Percentiles rank a stretch among this genome's conserved stretches.
These are phyloP conservation scores for Pongo abelii DNA, from an alignment of 2,113 vertebrate species.

Conservation along the genomic window DNA sequence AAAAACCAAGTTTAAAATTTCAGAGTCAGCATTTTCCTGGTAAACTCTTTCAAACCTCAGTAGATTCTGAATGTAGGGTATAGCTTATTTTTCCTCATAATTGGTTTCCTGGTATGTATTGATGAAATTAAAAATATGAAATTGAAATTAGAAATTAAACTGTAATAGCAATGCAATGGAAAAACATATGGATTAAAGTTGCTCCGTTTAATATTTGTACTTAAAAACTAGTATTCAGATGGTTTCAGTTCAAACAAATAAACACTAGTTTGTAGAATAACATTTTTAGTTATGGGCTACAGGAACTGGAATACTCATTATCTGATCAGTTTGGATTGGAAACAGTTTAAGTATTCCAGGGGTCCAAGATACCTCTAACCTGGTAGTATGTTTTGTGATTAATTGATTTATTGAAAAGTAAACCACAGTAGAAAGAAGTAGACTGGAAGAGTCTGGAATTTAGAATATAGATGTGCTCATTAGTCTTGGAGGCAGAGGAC, in stretches of 20 bases:
- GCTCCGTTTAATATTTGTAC: conserved; percentile 19
- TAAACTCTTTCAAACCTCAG: conserved; percentile 38
- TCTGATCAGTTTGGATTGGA: neutral
- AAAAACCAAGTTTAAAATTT: conserved; percentile 44
- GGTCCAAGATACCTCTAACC: neutral
- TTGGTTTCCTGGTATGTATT: neutral
- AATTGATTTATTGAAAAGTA: neutral
- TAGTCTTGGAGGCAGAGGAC: neutral
- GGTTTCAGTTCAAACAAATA: neutral
- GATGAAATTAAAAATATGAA: conserved; percentile 11
- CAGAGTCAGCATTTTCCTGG: conserved; percentile 43
- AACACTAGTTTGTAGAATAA: neutral
- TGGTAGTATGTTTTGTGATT: neutral
- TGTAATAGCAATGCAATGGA: neutral
- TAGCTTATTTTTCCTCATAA: conserved; percentile 40
- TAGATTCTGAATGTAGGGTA: neutral
- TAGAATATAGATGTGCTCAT: neutral
- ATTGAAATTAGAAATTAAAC: conserved; percentile 39
- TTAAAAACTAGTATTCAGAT: neutral
- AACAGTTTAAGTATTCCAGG: neutral
- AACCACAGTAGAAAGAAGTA: neutral
- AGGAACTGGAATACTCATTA: neutral
- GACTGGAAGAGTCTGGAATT: neutral
- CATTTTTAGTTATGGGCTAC: neutral
- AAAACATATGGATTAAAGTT: neutral